These are phyloP conservation scores for Takifugu flavidus DNA, from an alignment of 2,113 vertebrate genomes.

Conservation along the genomic window DNA sequence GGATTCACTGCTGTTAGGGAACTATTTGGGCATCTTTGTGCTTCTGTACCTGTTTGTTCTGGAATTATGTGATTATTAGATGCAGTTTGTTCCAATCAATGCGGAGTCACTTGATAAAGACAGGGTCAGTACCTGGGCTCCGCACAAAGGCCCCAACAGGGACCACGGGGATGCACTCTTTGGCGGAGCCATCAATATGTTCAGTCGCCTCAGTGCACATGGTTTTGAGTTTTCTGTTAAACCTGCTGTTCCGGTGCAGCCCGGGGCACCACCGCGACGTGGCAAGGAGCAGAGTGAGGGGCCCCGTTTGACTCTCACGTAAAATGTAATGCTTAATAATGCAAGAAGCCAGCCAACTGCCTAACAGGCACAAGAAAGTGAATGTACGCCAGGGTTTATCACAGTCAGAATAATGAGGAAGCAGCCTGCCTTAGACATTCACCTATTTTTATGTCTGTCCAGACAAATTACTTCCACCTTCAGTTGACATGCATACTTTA, in stretches of 20 bases:
- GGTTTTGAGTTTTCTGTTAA: constrained; percentile 13
- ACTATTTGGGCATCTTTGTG: too few relatives aligned
- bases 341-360: constrained; percentile 9
- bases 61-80: neutral
- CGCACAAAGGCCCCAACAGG: constrained; percentile 12
- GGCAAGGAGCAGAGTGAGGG: neutral
- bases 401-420: constrained; percentile 27
- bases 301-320: neutral
- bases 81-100: constrained; percentile 43
- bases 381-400: constrained; percentile 20
- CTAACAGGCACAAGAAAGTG: constrained; percentile 6
- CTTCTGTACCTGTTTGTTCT: too few relatives aligned
- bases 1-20: too few relatives aligned
- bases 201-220: constrained; percentile 24
- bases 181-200: constrained; percentile 33
- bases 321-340: constrained; percentile 24
- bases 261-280: constrained; percentile 15
- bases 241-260: constrained; percentile 7
- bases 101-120: constrained; percentile 28
- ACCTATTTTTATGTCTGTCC: constrained; percentile 54
- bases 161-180: constrained; percentile 15
- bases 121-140: constrained; percentile 26
- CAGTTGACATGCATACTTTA: constrained; percentile 35
- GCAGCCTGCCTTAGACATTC: constrained; percentile 23
- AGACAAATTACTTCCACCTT: constrained; percentile 41